Base-by-base conservation (phyloP, 2,113 vertebrate genomes). In the Cyprinodon brontotheroides region DNA sequence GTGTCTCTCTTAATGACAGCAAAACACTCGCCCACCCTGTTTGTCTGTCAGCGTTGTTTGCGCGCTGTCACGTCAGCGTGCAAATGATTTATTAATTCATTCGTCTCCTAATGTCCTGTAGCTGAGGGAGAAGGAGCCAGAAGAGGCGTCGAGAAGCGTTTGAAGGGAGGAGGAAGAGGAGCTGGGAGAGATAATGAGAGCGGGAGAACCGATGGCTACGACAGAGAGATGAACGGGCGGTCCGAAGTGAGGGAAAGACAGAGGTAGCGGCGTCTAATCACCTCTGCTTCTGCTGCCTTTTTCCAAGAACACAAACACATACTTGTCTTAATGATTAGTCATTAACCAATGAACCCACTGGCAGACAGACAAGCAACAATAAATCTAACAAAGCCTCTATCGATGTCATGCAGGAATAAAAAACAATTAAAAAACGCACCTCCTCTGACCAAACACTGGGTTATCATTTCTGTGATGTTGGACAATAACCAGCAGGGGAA, bases 51-150 rank as follows among this genome's bases (percentile, higher is more conserved):
- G 72, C 70, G 65, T 71, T 41, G 66, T 72, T 36, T 67, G 72
- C 37, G 50, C 13, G 47, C 61, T 67, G 47, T 50, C 50, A 70
- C 59, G 77, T 68, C 64, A 36, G 68, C 17, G 70, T 6, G 59
- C 8, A 45, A 68, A 75, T 29, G 77, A 69, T 82, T 86, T 88
- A 90, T 90, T 85, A 88, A 91, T 89, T 89, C 81, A 90, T 86
- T 91, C 66, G 86, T 86, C 83, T 88, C 68, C 81, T 92, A 90
- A 91, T 91, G 89, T 87, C 74, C 76, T 87, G 81, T 80, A 89
- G 88, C 88, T 85, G 86, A 82, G 86, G 87, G 61, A 80, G 57
- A 76, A 74, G 68, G 69, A 73, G 68, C 78, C 79, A 79, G 65
- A 65, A 61, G 36, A 61, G 72, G 57, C 1, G 9, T 12, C 47